Evolutionary conservation across 2,113 vertebrate species (phyloP), one percentile per base, ranked within the genome.

Genomic region (Progne subis): DNA sequence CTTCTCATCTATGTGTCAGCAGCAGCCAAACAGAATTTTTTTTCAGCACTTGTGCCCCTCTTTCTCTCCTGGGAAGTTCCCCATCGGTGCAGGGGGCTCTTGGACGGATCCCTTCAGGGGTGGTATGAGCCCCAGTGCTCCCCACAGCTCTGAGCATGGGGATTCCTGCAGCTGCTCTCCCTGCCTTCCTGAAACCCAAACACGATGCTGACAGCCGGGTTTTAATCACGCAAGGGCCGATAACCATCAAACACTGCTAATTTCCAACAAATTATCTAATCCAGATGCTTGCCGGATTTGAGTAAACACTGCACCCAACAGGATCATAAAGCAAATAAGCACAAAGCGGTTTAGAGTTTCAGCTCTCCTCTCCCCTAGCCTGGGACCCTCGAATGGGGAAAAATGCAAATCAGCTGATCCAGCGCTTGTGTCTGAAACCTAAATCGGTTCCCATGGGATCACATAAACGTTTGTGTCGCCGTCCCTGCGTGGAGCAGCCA

Each of bases 241-340:
- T 99, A 99, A 98, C 98, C 98, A 98, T 98, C 98, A 91, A 97
- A 98, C 87, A 94, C 98, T 67, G 92, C 98, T 99, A 99, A 99
- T 99, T 99, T 98, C 98, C 97, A 98, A 98, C 99, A 99, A 99
- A 99, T 99, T 99, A 99, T 99, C 99, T 99, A 99, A 99, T 99
- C 99, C 99, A 99, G 99, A 99, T 99, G 99, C 94, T 99, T 98
- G 97, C 98, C 96, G 98, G 95, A 98, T 98, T 94, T 98, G 98
- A 98, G 98, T 99, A 99, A 99, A 99, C 98, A 98, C 96, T 82
- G 98, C 98, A 98, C 98, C 98, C 98, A 97, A 97, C 96, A 98
- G 98, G 98, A 99, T 98, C 98, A 98, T 99, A 99, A 99, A 99
- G 98, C 98, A 99, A 99, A 99, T 98, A 99, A 99, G 98, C 98